Base-by-base conservation (phyloP, 1,140 invertebrate genomes). In the Tigriopus japonicus region DNA sequence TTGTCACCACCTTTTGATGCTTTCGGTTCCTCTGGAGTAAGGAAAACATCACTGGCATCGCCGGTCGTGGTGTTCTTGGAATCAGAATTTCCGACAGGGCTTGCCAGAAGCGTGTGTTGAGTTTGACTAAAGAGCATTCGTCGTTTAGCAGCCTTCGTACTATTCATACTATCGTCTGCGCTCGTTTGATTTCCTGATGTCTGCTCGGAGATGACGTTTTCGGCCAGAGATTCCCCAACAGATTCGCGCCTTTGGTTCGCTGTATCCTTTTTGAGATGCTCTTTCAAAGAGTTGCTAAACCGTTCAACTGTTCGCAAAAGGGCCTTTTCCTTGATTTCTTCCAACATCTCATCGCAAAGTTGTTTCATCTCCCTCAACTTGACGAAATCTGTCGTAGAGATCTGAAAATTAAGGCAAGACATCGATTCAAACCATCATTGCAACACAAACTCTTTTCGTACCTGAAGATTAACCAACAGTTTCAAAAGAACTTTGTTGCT, bases 401-500 rank as follows among this genome's bases (percentile, higher is more conserved):
- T 9, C 28, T 35, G 9, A 5, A 35, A 35, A 5, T 35, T 35
- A 35, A n/a, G n/a, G n/a, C n/a, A n/a, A n/a, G n/a, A n/a, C n/a
- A n/a, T n/a, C n/a, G n/a, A n/a, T n/a, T n/a, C n/a, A n/a, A n/a
- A n/a, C n/a, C n/a, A n/a, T n/a, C n/a, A n/a, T n/a, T n/a, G n/a
- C n/a, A 9, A 35, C 28, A 5, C 3, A 35, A 35, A 35, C n/a
- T 12, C 45, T 21, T 17, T 21, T 15, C 45, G 2, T n/a, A 58
- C 41, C 28, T 58, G 55, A 6, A 58, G 28, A 13, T 28, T 41
- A 23, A 17, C 64, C 60, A 66, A 63, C 51, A 60, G 52, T 21
- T 63, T 58, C 15, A 62, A 12, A 13, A 66, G 51, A 53, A 63
- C 52, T 21, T 62, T 59, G 9, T 52, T 58, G 42, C 60, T 52